Evolutionary conservation across 2,888 invertebrate species (phyloP).

Genomic region (Cephus pygmeus): DNA sequence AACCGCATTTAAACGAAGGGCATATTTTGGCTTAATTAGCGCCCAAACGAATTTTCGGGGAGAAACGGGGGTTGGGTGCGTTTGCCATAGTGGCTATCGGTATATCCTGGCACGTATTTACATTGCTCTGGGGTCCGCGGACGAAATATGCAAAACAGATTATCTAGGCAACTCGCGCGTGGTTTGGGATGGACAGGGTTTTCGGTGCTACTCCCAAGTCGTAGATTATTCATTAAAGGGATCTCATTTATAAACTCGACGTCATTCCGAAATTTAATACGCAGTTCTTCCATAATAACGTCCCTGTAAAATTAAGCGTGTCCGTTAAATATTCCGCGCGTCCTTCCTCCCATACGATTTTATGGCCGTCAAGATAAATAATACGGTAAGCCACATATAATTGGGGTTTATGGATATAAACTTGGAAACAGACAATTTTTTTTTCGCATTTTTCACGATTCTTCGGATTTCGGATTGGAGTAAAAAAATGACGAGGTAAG

Average conservation of each 20-base stretch:
- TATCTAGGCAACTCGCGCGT: constrained; percentile 47
- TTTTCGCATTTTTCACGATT: background rate
- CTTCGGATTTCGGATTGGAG: background rate
- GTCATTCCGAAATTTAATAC: constrained; percentile 43
- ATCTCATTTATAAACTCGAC: constrained; percentile 37
- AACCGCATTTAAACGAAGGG: constrained; percentile 35
- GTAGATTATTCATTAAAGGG: constrained; percentile 50
- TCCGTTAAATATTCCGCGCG: background rate
- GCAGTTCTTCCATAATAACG: constrained; percentile 36
- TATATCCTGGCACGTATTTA: constrained; percentile 42
- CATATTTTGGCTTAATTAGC: constrained; percentile 45
- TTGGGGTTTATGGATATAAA: background rate
- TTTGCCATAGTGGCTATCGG: background rate
- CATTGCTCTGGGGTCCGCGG: constrained; percentile 41
- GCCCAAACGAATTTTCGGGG: constrained; percentile 23
- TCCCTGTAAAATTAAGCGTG: constrained; percentile 3
- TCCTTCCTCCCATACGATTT: background rate
- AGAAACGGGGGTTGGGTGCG: constrained; percentile 4
- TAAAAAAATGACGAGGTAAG: background rate
- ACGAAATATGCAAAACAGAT: constrained; percentile 58
- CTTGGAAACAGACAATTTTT: background rate
- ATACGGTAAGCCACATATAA: background rate
- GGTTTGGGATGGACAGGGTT: constrained; percentile 38
- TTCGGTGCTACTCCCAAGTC: constrained; percentile 31
- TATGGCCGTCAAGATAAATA: background rate